Percentiles rank a stretch among this genome's conserved stretches.
Evolutionary conservation across 2,888 invertebrate species (phyloP).

Genomic region (Thera britannica): DNA sequence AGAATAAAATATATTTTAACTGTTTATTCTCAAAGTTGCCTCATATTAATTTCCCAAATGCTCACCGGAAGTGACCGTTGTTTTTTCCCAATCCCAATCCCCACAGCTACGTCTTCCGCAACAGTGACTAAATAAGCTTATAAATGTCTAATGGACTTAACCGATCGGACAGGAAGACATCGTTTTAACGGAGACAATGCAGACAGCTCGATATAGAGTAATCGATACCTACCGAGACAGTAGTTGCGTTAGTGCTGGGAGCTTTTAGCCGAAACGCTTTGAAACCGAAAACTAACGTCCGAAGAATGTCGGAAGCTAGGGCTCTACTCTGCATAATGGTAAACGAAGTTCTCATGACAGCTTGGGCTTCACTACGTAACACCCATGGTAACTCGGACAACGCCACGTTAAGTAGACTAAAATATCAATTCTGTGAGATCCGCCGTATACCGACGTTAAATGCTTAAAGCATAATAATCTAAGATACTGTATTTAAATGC

Average conservation of each 20-base stretch:
- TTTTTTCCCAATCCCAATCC: neutral
- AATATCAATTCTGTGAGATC: too few species aligned
- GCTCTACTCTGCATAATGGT: neutral
- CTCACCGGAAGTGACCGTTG: neutral
- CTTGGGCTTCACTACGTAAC: too few species aligned
- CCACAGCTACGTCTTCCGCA: neutral
- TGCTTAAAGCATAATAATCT: too few species aligned
- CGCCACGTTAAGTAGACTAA: too few species aligned
- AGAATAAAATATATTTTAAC: too few species aligned
- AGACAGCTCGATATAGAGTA: slow-evolving; percentile 49
- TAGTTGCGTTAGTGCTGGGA: slow-evolving; percentile 39
- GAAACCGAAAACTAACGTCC: slow-evolving; percentile 16
- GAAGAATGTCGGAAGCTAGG: neutral
- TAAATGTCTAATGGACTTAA: slow-evolving; percentile 35
- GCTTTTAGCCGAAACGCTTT: slow-evolving; percentile 12
- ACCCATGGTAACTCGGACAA: too few species aligned
- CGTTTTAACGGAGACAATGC: slow-evolving; percentile 46
- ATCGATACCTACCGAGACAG: slow-evolving; percentile 47
- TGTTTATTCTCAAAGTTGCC: too few species aligned
- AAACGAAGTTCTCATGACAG: too few species aligned
- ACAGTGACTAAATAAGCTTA: slow-evolving; percentile 14
- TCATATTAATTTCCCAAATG: neutral
- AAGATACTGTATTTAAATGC: too few species aligned
- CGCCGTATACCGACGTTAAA: too few species aligned
- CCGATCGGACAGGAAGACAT: slow-evolving; percentile 45